phyloP scores from a whole-genome alignment of 2,888 invertebrate genomes.

The Drosophila lutescens region DNA sequence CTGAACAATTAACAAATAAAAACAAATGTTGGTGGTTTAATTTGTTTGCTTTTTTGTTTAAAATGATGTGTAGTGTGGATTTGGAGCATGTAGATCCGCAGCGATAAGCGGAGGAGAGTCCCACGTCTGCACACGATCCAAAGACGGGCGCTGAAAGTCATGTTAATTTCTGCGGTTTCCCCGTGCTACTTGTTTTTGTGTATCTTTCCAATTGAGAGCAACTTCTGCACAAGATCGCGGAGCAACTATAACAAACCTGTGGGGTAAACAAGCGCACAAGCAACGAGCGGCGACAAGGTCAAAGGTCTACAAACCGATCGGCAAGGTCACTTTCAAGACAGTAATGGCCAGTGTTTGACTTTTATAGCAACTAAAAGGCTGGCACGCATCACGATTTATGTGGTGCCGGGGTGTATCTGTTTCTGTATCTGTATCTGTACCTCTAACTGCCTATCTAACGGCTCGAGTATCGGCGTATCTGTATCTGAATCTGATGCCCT shows the following conservation, averaged over 20 bases:
- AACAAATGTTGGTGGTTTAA: slow-evolving; percentile 25
- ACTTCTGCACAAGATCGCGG: slow-evolving; percentile 58
- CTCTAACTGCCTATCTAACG: slow-evolving; percentile 13
- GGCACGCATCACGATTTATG: slow-evolving; percentile 74
- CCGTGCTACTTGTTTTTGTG: slow-evolving; percentile 54
- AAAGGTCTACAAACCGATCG: slow-evolving; percentile 75
- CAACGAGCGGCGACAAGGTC: slow-evolving; percentile 65
- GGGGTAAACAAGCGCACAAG: slow-evolving; percentile 43
- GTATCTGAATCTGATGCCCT: slow-evolving; percentile 29
- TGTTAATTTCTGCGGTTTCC: slow-evolving; percentile 31
- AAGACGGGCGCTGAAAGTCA: slow-evolving; percentile 30
- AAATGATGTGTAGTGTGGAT: slow-evolving; percentile 10
- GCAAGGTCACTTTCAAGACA: slow-evolving; percentile 70
- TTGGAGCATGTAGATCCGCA: slow-evolving; percentile 34
- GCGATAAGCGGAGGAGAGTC: slow-evolving; percentile 38
- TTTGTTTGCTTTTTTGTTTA: slow-evolving; percentile 26
- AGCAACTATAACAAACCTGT: slow-evolving; percentile 34
- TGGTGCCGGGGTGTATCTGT: slow-evolving; percentile 35
- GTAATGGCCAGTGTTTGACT: slow-evolving; percentile 73
- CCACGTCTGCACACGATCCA: slow-evolving; percentile 53
- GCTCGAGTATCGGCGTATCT: slow-evolving; percentile 25
- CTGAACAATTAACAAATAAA: slow-evolving; percentile 34
- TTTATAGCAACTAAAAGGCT: slow-evolving; percentile 67
- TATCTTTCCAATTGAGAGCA: slow-evolving; percentile 78
- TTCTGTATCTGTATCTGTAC: neutral